These are phyloP conservation scores for Centropyge bicolor DNA, from an alignment of 2,797 vertebrate genomes.

Conservation along the genomic window DNA sequence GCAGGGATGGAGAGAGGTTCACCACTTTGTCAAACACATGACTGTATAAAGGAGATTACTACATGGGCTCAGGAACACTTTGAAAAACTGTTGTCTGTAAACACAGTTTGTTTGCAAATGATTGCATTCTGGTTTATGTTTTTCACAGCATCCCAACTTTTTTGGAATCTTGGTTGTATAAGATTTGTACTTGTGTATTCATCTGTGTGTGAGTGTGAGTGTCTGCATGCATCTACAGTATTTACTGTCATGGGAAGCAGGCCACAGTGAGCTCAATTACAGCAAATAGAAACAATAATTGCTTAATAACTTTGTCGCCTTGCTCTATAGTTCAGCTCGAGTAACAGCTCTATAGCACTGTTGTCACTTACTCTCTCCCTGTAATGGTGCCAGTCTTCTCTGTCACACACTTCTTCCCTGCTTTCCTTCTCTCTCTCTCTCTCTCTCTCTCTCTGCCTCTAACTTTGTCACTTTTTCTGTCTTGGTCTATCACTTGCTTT, in stretches of 20 bases:
- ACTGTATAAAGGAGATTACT: no score
- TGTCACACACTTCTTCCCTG: neutral
- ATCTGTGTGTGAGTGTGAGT: neutral
- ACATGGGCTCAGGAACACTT: no score
- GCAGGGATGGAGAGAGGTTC: no score
- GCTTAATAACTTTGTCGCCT: constrained; percentile 29
- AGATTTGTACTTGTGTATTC: neutral
- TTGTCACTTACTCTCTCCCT: constrained; percentile 9
- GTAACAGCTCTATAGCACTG: constrained; percentile 3
- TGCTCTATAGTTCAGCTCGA: constrained; percentile 11
- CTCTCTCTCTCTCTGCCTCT: neutral
- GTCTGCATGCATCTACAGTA: neutral
- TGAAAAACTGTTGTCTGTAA: no score
- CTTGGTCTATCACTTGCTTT: neutral
- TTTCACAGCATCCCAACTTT: no score
- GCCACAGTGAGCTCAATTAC: constrained; percentile 13
- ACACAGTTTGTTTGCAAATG: no score
- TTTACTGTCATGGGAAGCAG: constrained; percentile 8
- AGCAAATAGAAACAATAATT: constrained; percentile 37
- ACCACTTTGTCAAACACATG: no score
- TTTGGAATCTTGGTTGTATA: neutral
- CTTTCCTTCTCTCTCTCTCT: constrained; percentile 1
- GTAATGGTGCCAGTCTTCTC: constrained; percentile 17
- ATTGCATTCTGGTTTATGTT: no score
- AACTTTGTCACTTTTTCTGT: constrained; percentile 8